Base-by-base conservation (phyloP, 2,113 vertebrate species). In the Platysternon megacephalum region DNA sequence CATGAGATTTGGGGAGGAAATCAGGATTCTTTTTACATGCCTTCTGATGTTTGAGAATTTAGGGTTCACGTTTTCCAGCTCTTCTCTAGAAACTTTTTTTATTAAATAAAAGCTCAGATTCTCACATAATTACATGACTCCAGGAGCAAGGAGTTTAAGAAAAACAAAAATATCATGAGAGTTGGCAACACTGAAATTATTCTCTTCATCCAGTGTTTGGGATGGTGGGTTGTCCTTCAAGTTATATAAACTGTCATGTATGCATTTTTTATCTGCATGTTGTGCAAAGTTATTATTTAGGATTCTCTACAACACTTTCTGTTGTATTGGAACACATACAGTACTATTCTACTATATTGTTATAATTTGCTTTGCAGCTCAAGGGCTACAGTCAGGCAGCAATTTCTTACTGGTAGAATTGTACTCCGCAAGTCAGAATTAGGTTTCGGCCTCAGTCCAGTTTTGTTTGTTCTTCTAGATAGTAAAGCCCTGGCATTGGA, bases 321-420 rank as follows among this genome's bases (percentile, higher is more conserved):
- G 1, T 93, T 94, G 90, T 78, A 89, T 89, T 94, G 89, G 74
- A 91, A 89, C 3, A 0, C 81, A 86, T 56, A 97, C 97, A 97
- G 84, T 90, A 17, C 76, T 65, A 35, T 65, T 65, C 56, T 65
- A 65, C 32, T 90, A 90, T 96, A 89, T 96, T 97, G 96, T 97
- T 93, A 90, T 96, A 95, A 94, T 92, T 39, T 68, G 96, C 93
- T 93, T 89, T 85, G 93, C 92, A 92, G 92, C 93, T 94, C 94
- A 90, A 93, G 94, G 93, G 86, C 90, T 93, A 87, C 91, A 94
- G 86, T 95, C 85, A 81, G 91, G 91, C 90, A 91, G 86, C 22
- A 79, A 79, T 65, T 94, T 95, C 95, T 92, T 28, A 61, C 92
- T 92, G 79, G 22, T 35, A 51, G 93, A 96, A 95, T 48, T 86